phyloP scores from a whole-genome alignment of 2,888 invertebrate genomes.

The Eucera pruinosa region DNA sequence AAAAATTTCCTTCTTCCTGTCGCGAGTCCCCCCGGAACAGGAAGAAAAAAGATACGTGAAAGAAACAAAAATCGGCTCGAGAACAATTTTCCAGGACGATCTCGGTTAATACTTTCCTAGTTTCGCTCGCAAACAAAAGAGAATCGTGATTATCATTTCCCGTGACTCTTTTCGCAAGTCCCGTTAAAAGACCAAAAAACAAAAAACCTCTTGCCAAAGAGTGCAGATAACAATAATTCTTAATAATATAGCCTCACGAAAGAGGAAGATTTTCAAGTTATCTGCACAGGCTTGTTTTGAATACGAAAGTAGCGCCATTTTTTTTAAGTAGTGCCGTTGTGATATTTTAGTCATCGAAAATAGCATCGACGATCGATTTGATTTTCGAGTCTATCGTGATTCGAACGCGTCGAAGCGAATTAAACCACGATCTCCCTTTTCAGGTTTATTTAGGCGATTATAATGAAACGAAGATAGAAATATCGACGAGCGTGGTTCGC shows the following conservation, averaged over 20 bases:
- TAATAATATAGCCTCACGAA: background rate
- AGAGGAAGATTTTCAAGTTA: background rate
- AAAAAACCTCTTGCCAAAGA: no score
- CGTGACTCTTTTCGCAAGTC: background rate
- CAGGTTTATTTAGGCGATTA: background rate
- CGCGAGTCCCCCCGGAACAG: background rate
- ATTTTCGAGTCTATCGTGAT: background rate
- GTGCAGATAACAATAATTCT: no score
- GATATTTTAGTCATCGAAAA: background rate
- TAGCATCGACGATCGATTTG: background rate
- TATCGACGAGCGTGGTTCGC: background rate
- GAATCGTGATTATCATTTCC: background rate
- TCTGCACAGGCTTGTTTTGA: background rate
- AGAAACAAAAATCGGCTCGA: background rate
- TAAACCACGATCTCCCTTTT: conserved; percentile 4
- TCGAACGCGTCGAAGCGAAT: background rate
- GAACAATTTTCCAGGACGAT: conserved; percentile 17
- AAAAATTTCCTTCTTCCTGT: conserved; percentile 12
- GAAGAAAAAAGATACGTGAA: background rate
- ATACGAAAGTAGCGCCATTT: background rate
- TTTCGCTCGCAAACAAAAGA: background rate
- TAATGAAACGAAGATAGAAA: background rate
- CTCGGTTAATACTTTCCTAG: conserved; percentile 17
- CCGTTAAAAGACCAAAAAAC: background rate
- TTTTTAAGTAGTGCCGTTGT: conserved; percentile 21